A percentile compares a stretch with the other conserved stretches of the same genome.
Evolutionary conservation across 2,888 invertebrate species (phyloP).

Genomic region (Melinopterus prodromus): DNA sequence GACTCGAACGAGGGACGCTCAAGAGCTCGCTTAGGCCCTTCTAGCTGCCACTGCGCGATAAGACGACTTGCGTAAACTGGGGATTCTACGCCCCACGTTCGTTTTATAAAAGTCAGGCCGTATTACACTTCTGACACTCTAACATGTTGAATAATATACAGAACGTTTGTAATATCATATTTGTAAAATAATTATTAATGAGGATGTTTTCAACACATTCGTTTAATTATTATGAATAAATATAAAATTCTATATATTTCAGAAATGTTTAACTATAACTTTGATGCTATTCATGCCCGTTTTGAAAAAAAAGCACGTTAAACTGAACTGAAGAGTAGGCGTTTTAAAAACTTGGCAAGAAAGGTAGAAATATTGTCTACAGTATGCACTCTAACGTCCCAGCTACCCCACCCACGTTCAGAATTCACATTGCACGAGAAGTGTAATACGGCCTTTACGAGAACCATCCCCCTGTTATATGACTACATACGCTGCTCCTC

Average conservation of each 20-base stretch:
- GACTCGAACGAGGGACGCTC: constrained; percentile 56
- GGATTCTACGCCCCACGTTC: constrained; percentile 44
- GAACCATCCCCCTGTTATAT: constrained; percentile 50
- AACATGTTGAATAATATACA: not conserved
- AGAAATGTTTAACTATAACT: too few relatives aligned
- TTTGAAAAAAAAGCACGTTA: too few relatives aligned
- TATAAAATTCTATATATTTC: too few relatives aligned
- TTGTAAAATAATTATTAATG: not conserved
- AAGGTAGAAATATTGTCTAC: too few relatives aligned
- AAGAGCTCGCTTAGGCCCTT: constrained; percentile 54
- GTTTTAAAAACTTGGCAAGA: too few relatives aligned
- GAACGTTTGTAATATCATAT: not conserved
- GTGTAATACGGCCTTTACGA: constrained; percentile 48
- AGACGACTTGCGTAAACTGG: constrained; percentile 55
- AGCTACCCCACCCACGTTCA: not conserved
- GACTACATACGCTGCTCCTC: constrained; percentile 50
- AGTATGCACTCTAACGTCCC: too few relatives aligned
- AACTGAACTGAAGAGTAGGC: too few relatives aligned
- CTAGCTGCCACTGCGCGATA: constrained; percentile 58
- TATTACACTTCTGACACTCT: constrained; percentile 22
- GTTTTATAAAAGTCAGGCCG: constrained; percentile 35
- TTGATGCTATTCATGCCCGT: too few relatives aligned
- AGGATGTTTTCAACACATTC: too few relatives aligned
- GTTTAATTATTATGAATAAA: too few relatives aligned
- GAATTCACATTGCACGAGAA: constrained; percentile 9